Percentiles rank a stretch among this genome's conserved stretches.
phyloP scores from a whole-genome alignment of 2,888 invertebrate genomes.

The Andrena bucephala region DNA sequence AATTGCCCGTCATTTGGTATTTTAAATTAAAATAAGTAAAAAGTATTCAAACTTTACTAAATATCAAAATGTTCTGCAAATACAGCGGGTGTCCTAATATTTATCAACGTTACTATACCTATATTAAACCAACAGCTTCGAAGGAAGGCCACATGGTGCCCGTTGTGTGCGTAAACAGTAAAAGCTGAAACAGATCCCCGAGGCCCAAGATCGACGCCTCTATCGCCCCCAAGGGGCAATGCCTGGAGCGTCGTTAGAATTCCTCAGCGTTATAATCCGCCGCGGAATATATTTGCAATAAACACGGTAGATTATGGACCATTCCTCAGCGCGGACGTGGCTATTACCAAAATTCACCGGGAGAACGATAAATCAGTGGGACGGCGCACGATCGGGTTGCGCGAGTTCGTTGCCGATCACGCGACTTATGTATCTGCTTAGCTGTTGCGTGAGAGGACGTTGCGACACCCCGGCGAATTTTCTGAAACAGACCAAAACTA shows the following conservation, averaged over 20 bases:
- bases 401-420: neutral
- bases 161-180: too few species aligned
- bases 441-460: constrained; percentile 64
- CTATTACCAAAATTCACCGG: constrained; percentile 6
- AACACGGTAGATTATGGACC: neutral
- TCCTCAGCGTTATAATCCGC: neutral
- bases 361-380: neutral
- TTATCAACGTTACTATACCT: too few species aligned
- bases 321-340: neutral
- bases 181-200: neutral
- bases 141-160: too few species aligned
- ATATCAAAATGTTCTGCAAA: too few species aligned
- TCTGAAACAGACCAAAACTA: constrained; percentile 64
- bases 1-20: too few species aligned
- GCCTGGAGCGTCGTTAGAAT: neutral
- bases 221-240: neutral
- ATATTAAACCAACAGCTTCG: too few species aligned
- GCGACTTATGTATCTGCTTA: constrained; percentile 23
- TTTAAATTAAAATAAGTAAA: too few species aligned
- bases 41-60: too few species aligned
- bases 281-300: neutral
- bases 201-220: neutral
- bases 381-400: neutral
- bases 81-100: too few species aligned
- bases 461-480: constrained; percentile 68